Evolutionary conservation across 2,888 invertebrate species (phyloP).

Genomic region (Eupeodes latifasciatus): DNA sequence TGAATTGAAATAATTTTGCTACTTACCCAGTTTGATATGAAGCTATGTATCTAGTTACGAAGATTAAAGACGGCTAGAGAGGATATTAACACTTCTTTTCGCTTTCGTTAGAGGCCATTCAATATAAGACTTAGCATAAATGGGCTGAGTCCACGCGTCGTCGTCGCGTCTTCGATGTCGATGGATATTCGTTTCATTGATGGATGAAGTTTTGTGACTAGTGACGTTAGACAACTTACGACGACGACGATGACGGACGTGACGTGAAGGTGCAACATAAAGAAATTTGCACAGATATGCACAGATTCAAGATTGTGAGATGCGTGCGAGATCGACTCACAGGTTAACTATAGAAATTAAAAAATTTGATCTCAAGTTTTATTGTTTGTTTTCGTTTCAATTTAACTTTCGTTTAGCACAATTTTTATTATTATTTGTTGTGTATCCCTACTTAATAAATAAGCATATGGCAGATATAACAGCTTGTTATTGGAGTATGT

Average conservation of each 20-base stretch:
- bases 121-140: not conserved
- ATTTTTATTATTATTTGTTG: not conserved
- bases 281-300: slow-evolving; percentile 57
- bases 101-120: slow-evolving; percentile 59
- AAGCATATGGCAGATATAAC: not conserved
- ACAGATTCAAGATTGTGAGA: slow-evolving; percentile 44
- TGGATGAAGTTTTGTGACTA: slow-evolving; percentile 4
- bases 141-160: no score
- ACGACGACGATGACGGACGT: no score
- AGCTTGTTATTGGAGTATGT: no score
- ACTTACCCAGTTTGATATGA: slow-evolving; percentile 1
- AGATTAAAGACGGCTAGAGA: slow-evolving; percentile 1
- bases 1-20: slow-evolving; percentile 16
- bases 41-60: not conserved
- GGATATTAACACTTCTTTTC: slow-evolving; percentile 51
- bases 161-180: not conserved
- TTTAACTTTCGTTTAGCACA: slow-evolving; percentile 50
- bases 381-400: slow-evolving; percentile 32
- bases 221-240: slow-evolving; percentile 5
- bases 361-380: slow-evolving; percentile 20
- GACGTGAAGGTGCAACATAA: slow-evolving; percentile 21
- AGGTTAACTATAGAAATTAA: slow-evolving; percentile 44
- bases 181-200: not conserved
- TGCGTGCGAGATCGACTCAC: slow-evolving; percentile 58
- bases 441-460: not conserved